Percentiles rank a stretch among this genome's conserved stretches.
phyloP scores from a whole-genome alignment of 2,113 vertebrate genomes.

The Dascyllus trimaculatus region DNA sequence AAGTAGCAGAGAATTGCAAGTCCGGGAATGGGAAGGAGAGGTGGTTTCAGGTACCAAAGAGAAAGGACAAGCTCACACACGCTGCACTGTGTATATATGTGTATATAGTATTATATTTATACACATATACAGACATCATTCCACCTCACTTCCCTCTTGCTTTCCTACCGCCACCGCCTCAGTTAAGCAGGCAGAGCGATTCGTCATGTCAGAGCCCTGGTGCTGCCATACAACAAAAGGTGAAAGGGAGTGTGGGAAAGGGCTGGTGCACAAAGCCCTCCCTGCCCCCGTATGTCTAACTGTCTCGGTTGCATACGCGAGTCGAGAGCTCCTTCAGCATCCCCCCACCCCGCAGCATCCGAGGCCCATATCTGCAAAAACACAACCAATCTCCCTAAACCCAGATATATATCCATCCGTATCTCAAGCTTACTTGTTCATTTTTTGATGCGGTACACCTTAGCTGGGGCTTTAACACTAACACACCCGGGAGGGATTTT shows the following conservation, averaged over 20 bases:
- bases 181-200: constrained; percentile 75
- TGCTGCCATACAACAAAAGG: constrained; percentile 80
- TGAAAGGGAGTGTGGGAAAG: constrained; percentile 87
- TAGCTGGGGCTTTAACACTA: not conserved
- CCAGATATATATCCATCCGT: not conserved
- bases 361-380: constrained; percentile 52
- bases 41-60: constrained; percentile 17
- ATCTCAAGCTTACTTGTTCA: not conserved
- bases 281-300: constrained; percentile 78
- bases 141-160: constrained; percentile 36
- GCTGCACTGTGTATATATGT: not conserved
- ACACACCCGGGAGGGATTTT: constrained; percentile 1
- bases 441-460: not conserved
- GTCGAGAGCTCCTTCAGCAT: constrained; percentile 49
- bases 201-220: constrained; percentile 81
- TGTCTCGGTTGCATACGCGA: constrained; percentile 65
- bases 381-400: constrained; percentile 28
- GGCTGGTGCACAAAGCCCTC: constrained; percentile 79
- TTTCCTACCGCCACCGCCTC: constrained; percentile 40
- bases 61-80: constrained; percentile 25
- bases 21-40: constrained; percentile 21
- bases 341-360: constrained; percentile 55
- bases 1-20: constrained; percentile 33
- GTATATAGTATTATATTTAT: not conserved
- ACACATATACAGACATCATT: constrained; percentile 22